Base-by-base conservation (phyloP, 2,888 invertebrate genomes). In the Ophraella communa region DNA sequence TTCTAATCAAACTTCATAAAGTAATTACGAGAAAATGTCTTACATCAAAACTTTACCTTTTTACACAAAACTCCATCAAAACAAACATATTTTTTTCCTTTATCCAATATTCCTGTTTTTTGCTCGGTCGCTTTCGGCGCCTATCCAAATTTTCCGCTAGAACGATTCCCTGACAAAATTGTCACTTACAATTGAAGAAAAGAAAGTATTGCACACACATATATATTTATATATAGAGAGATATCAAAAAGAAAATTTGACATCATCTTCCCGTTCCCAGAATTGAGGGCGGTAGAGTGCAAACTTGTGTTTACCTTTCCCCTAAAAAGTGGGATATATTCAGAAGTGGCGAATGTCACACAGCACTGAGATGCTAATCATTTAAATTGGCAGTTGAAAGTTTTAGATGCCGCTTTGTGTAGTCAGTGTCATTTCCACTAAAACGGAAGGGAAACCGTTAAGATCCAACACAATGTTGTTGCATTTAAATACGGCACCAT, bases 131-230 rank as follows among this genome's bases (percentile, higher is more conserved):
- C 49, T 21, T 14, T 23, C 10, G 35, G 45, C 39, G 59, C 54
- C 54, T 58, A 61, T 35, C 24, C 33, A 54, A 64, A 68, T 68
- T 66, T 68, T 65, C 58, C 64, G 64, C 62, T 52, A 68, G 58
- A 66, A 47, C 52, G 54, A 58, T 30, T 52, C 30, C 42, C 33
- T 60, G 68, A 64, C 66, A 52, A 35, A 68, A 68, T 68, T 68
- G 65, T 68, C 65, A 68, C 63, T 68, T 68, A 66, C 59, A 71
- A 70, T 71, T 71, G 71, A 61, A 65, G 64, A 62, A 64, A 54
- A 66, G 69, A 64, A 53, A 57, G 62, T 54, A 18, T 64, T n/a
- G n/a, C n/a, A n/a, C n/a, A n/a, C n/a, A n/a, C n/a, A n/a, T n/a
- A n/a, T n/a, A n/a, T n/a, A n/a, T n/a, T n/a, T n/a, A n/a, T n/a